phyloP scores from a whole-genome alignment of 2,113 vertebrate species.

The Euleptes europaea region DNA sequence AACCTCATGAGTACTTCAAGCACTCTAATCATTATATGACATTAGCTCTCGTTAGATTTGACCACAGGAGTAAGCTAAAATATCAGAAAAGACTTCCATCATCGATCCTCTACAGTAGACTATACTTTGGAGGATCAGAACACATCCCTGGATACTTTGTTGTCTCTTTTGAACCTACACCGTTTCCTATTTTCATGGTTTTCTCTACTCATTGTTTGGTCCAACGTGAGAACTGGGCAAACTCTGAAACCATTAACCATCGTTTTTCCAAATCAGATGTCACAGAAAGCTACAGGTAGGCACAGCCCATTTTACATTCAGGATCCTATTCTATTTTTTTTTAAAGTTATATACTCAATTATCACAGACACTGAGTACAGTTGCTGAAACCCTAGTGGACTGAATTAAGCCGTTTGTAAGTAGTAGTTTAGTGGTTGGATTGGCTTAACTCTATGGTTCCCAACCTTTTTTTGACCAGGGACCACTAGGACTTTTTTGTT shows the following conservation, averaged over 20 bases:
- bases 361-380: too few species aligned
- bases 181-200: background rate
- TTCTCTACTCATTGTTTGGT: background rate
- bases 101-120: background rate
- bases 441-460: too few species aligned
- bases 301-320: background rate
- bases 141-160: background rate
- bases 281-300: background rate
- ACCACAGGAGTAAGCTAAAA: background rate
- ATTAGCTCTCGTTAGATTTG: too few species aligned
- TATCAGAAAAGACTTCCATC: background rate
- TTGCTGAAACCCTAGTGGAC: too few species aligned
- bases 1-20: too few species aligned
- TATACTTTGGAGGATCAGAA: background rate
- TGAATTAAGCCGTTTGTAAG: too few species aligned
- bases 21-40: too few species aligned
- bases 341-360: too few species aligned
- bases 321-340: too few species aligned
- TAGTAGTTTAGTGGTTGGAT: too few species aligned
- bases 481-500: too few species aligned
- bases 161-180: background rate
- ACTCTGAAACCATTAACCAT: background rate
- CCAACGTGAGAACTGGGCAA: background rate
- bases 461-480: too few species aligned
- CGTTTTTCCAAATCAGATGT: background rate